These are phyloP conservation scores for Alectoris magna DNA, from an alignment of 2,797 vertebrate genomes.

Conservation along the genomic window DNA sequence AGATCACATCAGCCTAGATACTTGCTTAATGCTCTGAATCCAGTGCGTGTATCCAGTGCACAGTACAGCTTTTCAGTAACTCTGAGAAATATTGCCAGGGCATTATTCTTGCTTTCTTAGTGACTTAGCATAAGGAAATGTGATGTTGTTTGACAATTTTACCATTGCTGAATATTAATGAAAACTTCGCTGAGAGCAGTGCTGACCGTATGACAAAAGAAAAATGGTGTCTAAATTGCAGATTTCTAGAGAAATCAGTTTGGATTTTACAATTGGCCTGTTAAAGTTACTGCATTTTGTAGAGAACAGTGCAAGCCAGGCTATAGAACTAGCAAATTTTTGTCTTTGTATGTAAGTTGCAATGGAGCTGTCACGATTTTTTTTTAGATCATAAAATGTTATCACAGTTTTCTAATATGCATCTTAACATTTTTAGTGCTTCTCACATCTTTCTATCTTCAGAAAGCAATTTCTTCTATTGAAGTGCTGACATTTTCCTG, in stretches of 20 bases:
- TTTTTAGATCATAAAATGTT: not conserved
- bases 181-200: not conserved
- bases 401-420: not conserved
- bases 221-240: not conserved
- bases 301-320: not conserved
- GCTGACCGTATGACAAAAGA: not conserved
- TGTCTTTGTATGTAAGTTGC: not conserved
- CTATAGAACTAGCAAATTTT: not conserved
- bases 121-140: not conserved
- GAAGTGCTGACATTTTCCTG: slow-evolving; percentile 27
- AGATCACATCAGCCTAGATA: not conserved
- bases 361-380: not conserved
- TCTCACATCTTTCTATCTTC: not conserved
- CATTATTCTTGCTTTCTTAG: slow-evolving; percentile 10
- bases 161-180: not conserved
- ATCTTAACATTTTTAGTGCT: slow-evolving; percentile 28
- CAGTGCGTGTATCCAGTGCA: not conserved
- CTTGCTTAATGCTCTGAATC: not conserved
- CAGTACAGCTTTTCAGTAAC: not conserved
- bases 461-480: slow-evolving; percentile 8
- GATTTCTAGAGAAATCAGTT: slow-evolving; percentile 2
- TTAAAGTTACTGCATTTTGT: not conserved
- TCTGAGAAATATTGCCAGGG: not conserved
- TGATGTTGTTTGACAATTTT: not conserved
- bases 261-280: not conserved